Evolutionary conservation across 2,888 invertebrate species (phyloP).

Genomic region (Aleiodes alternator): DNA sequence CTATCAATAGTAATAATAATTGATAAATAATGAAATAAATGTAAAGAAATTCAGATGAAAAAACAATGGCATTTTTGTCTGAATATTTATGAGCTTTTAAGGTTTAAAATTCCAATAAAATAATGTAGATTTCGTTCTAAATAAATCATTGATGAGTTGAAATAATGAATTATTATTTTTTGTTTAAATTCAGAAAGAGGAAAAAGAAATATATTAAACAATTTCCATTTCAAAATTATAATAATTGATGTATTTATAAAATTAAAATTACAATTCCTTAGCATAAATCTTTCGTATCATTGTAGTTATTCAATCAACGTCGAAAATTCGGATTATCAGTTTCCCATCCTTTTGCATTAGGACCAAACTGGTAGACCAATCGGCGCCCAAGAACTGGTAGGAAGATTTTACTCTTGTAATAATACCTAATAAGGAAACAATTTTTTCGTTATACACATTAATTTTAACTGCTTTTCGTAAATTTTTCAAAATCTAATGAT

Average conservation of each 20-base stretch:
- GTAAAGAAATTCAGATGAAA: neutral
- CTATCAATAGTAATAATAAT: neutral
- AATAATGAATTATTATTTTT: neutral
- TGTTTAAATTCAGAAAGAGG: neutral
- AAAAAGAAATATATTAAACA: no score
- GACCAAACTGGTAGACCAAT: slow-evolving; percentile 89
- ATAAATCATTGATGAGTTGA: neutral
- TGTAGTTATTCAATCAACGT: slow-evolving; percentile 52
- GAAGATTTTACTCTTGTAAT: slow-evolving; percentile 86
- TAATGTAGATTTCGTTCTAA: slow-evolving; percentile 22
- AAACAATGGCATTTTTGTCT: slow-evolving; percentile 7
- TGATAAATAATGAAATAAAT: no score
- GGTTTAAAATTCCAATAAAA: slow-evolving; percentile 2
- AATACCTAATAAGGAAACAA: slow-evolving; percentile 79
- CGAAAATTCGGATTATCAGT: slow-evolving; percentile 80
- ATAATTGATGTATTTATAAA: no score
- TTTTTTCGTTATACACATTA: no score
- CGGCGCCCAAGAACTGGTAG: slow-evolving; percentile 86
- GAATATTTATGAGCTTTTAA: slow-evolving; percentile 11
- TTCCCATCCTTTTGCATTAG: slow-evolving; percentile 86
- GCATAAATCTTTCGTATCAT: neutral
- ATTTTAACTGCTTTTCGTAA: no score
- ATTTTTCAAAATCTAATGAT: no score
- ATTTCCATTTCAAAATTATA: no score
- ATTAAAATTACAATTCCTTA: neutral